Percentiles rank a stretch among this genome's conserved stretches.
Evolutionary conservation across 2,888 invertebrate species (phyloP).

Genomic region (Sericinus montela): DNA sequence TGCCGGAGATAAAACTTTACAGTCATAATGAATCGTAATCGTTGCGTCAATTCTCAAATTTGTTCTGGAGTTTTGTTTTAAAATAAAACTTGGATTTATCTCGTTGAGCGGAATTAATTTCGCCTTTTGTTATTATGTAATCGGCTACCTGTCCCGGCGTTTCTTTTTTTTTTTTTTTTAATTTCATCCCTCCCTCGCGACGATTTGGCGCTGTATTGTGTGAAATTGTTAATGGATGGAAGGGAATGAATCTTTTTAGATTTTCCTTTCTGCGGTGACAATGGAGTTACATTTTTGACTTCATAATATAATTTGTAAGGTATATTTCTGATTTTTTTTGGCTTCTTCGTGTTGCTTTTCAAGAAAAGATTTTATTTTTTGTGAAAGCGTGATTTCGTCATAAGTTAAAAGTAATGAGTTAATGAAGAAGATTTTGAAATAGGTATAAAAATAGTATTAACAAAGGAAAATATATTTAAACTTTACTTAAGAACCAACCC

Average conservation of each 20-base stretch:
- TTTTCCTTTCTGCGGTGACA: conserved; percentile 12
- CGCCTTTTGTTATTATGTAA: conserved; percentile 60
- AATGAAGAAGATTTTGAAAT: too few species aligned
- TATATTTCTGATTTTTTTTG: conserved; percentile 9
- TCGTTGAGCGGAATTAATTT: conserved; percentile 62
- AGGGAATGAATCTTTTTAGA: conserved; percentile 16
- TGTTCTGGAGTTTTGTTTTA: conserved; percentile 68
- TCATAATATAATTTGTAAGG: conserved; percentile 16
- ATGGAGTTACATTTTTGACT: conserved; percentile 18
- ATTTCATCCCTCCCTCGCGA: conserved; percentile 29
- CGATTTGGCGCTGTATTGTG: conserved; percentile 34
- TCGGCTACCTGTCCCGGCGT: conserved; percentile 56
- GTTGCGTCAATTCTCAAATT: conserved; percentile 68
- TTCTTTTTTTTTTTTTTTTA: conserved; percentile 41
- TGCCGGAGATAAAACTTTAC: conserved; percentile 70
- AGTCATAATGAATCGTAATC: conserved; percentile 77
- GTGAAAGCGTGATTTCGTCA: too few species aligned
- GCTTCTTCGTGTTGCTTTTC: neutral
- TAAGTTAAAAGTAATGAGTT: too few species aligned
- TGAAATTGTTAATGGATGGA: conserved; percentile 24
- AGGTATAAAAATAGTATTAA: too few species aligned
- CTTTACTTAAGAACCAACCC: too few species aligned
- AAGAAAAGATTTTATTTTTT: neutral
- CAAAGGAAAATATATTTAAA: too few species aligned
- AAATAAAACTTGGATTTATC: conserved; percentile 68